A percentile compares a stretch with the other conserved stretches of the same genome.
Conservation (phyloP, 64 coral and sea anemone genomes). For the Dendronephthya gigantea region DNA sequence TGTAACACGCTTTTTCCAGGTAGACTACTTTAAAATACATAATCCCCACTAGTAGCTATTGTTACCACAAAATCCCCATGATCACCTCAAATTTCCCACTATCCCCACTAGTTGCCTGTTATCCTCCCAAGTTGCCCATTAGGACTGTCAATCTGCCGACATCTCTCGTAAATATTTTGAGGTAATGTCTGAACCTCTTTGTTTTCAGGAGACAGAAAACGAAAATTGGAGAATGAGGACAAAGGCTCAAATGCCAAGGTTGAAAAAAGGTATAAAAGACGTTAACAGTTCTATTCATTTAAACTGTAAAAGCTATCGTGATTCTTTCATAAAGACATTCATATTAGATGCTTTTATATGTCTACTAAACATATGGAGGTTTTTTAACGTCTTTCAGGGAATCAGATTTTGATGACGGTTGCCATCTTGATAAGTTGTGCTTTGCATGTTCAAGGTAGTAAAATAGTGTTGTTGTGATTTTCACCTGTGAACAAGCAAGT, state of each 20-base stretch:
- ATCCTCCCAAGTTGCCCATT: too few relatives aligned
- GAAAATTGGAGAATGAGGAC: conserved; percentile 66
- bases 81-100: too few relatives aligned
- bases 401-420: conserved; percentile 51
- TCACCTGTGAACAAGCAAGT: neutral
- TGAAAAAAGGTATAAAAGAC: conserved; percentile 44
- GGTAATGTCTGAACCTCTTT: too few relatives aligned
- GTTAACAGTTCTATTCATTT: neutral
- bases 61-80: too few relatives aligned
- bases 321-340: neutral
- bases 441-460: conserved; percentile 76
- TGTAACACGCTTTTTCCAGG: conserved; percentile 94
- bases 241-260: conserved; percentile 51
- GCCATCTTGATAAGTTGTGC: conserved; percentile 52
- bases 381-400: conserved; percentile 31
- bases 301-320: neutral
- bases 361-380: neutral
- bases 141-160: too few relatives aligned
- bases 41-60: neutral
- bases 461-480: neutral
- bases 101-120: too few relatives aligned
- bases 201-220: conserved; percentile 75
- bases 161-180: too few relatives aligned
- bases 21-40: neutral
- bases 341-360: neutral